Conservation (phyloP, 2,797 vertebrate species). For the Naso thynnoides region DNA sequence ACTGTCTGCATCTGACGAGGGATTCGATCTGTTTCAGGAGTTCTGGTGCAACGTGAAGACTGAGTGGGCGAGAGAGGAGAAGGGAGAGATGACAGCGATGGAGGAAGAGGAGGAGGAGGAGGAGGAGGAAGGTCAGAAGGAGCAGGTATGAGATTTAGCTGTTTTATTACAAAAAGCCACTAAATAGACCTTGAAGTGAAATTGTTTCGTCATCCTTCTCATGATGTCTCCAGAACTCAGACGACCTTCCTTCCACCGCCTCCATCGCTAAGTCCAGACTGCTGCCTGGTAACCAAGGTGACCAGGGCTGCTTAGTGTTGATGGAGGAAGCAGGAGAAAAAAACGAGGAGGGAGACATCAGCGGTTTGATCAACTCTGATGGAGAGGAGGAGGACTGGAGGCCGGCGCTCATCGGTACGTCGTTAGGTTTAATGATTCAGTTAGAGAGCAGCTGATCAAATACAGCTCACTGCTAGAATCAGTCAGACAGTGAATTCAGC, state of each 20-base stretch:
- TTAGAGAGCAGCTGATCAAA: too few relatives aligned
- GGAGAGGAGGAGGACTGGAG: slow-evolving; percentile 73
- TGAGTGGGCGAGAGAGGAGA: neutral
- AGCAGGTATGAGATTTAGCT: slow-evolving; percentile 37
- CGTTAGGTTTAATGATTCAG: too few relatives aligned
- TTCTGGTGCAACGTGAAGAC: slow-evolving; percentile 51
- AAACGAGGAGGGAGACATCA: slow-evolving; percentile 27
- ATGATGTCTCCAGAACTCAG: slow-evolving; percentile 9
- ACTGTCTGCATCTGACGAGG: too few relatives aligned
- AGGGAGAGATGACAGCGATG: neutral
- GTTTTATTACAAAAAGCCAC: neutral
- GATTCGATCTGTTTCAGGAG: slow-evolving; percentile 39
- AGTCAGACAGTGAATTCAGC: too few relatives aligned
- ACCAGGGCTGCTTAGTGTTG: neutral
- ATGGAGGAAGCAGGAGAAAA: neutral
- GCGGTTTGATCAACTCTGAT: slow-evolving; percentile 72
- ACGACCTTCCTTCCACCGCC: neutral
- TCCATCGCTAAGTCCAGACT: neutral
- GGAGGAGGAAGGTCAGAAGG: neutral
- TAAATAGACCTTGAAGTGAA: neutral
- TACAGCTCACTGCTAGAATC: too few relatives aligned
- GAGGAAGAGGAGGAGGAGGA: neutral
- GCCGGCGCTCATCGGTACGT: slow-evolving; percentile 9
- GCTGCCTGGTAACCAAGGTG: slow-evolving; percentile 5
- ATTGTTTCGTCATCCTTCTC: neutral